Base-by-base conservation (phyloP, 2,113 vertebrate species). In the Herpetotheres cachinnans region DNA sequence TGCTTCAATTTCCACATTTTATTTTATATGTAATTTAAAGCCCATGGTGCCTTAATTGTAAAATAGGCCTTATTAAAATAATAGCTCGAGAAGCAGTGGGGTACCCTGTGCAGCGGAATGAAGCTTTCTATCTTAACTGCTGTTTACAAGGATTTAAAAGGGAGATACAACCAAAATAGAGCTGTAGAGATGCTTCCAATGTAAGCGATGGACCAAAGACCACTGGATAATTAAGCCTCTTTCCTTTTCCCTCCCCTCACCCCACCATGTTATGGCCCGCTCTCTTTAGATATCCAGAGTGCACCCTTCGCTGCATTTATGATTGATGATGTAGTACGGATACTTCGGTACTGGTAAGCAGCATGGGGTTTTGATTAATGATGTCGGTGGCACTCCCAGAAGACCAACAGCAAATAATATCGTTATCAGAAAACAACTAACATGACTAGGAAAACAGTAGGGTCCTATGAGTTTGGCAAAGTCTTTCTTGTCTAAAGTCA, bases 51-150 rank as follows among this genome's bases (percentile, higher is more conserved):
- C 98, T 98, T 98, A 98, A 98, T 98, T 98, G 98, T 98, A 98
- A 98, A 98, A 98, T 98, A 98, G 98, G 97, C 95, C 98, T 98
- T 98, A 98, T 98, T 98, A 98, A 98, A 98, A 98, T 98, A 98
- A 98, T 98, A 98, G 98, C 98, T 98, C 22, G 96, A 97, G 97
- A 98, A 98, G 97, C 98, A 98, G 98, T 98, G 97, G 98, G 98
- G 97, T 97, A 98, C 96, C 97, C 96, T 78, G 89, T 17, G 16
- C 77, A 6, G 86, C 25, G 7, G 96, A 98, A 98, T 97, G 97
- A 98, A 98, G 83, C 92, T 94, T 98, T 97, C 97, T 98, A 92
- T 97, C 97, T 97, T 97, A 97, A 96, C 85, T 97, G 97, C 97
- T 98, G 98, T 98, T 98, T 98, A 98, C 98, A 95, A 96, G 96